These are phyloP conservation scores for Augiades crinisus DNA, from an alignment of 2,888 invertebrate genomes.

Conservation along the genomic window DNA sequence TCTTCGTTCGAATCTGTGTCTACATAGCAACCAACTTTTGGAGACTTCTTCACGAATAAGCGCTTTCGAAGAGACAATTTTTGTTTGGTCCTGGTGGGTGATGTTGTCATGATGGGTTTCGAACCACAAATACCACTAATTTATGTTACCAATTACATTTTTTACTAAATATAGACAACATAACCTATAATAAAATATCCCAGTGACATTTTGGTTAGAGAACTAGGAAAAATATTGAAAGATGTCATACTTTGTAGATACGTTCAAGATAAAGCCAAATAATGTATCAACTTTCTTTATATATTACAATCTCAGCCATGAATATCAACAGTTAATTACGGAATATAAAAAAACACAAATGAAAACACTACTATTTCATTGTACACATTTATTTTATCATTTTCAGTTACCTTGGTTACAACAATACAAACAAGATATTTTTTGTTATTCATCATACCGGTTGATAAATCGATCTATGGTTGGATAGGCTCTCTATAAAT, in stretches of 20 bases:
- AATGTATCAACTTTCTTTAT: too few species aligned
- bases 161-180: slow-evolving; percentile 68
- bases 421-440: neutral
- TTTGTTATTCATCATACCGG: too few species aligned
- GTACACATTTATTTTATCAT: too few species aligned
- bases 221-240: slow-evolving; percentile 21
- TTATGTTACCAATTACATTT: slow-evolving; percentile 77
- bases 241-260: slow-evolving; percentile 28
- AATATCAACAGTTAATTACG: too few species aligned
- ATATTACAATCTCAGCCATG: too few species aligned
- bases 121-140: slow-evolving; percentile 57
- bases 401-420: slow-evolving; percentile 9
- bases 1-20: slow-evolving; percentile 75
- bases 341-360: too few species aligned
- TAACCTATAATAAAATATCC: slow-evolving; percentile 60
- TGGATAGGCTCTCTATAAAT: too few species aligned
- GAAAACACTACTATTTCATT: too few species aligned
- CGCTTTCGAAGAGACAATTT: slow-evolving; percentile 75
- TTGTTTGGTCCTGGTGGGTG: slow-evolving; percentile 72
- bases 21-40: slow-evolving; percentile 77
- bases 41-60: slow-evolving; percentile 75
- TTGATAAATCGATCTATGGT: too few species aligned
- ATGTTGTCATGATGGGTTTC: slow-evolving; percentile 73
- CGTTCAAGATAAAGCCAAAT: slow-evolving; percentile 34
- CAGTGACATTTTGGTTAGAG: slow-evolving; percentile 55